Evolutionary conservation across 2,797 vertebrate species (phyloP).

Genomic region (Anolis apletophallus): DNA sequence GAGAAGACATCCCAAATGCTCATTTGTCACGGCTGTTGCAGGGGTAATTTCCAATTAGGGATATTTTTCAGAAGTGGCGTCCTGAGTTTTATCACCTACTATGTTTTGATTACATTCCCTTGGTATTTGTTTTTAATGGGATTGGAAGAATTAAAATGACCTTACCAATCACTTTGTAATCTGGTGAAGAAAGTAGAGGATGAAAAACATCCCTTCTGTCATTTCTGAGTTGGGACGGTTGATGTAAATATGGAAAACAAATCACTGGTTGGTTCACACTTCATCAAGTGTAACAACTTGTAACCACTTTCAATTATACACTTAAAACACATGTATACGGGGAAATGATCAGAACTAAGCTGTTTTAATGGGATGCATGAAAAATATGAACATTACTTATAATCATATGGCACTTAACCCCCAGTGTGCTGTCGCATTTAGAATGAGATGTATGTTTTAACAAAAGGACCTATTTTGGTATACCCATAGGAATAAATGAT

Average conservation of each 20-base stretch:
- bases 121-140: slow-evolving; percentile 62
- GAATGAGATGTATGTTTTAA: neutral
- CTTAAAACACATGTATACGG: slow-evolving; percentile 67
- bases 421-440: slow-evolving; percentile 33
- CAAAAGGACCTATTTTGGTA: neutral
- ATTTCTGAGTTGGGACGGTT: slow-evolving; percentile 62
- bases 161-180: slow-evolving; percentile 73
- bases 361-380: slow-evolving; percentile 41
- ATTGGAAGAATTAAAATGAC: slow-evolving; percentile 71
- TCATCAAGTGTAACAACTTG: slow-evolving; percentile 78
- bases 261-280: slow-evolving; percentile 71
- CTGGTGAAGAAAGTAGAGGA: slow-evolving; percentile 63
- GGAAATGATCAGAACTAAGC: slow-evolving; percentile 66
- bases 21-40: neutral
- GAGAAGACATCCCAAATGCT: neutral
- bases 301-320: slow-evolving; percentile 75
- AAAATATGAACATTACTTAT: slow-evolving; percentile 31
- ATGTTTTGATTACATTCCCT: slow-evolving; percentile 62
- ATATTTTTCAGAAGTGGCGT: neutral
- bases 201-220: slow-evolving; percentile 64
- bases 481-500: neutral
- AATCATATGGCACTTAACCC: slow-evolving; percentile 47
- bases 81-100: slow-evolving; percentile 41
- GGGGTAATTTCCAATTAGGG: neutral
- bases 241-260: slow-evolving; percentile 78